phyloP scores from a whole-genome alignment of 2,888 invertebrate genomes.

The Eucera pruinosa region DNA sequence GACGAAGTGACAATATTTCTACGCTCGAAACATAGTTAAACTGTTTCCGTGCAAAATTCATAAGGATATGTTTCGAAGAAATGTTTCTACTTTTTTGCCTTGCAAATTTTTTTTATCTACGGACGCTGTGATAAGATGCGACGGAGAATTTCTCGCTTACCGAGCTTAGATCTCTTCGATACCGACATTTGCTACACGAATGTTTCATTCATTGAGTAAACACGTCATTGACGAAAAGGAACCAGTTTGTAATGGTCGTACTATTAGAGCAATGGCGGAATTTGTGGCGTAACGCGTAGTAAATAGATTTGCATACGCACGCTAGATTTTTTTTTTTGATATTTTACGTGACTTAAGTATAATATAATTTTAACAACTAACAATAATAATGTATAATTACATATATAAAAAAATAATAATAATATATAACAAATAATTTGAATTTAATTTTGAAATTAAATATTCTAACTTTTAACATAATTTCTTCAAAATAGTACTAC shows the following conservation, averaged over 20 bases:
- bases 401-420: too few species aligned
- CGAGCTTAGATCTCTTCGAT: constrained; percentile 32
- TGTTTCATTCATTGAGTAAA: constrained; percentile 1
- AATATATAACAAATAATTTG: too few species aligned
- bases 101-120: not conserved
- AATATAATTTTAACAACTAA: too few species aligned
- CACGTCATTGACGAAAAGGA: not conserved
- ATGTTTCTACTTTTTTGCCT: not conserved
- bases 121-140: not conserved
- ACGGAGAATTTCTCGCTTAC: not conserved
- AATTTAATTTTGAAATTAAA: too few species aligned
- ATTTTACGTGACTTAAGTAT: not conserved
- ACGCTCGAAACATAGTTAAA: not conserved
- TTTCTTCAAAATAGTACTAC: too few species aligned
- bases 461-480: too few species aligned
- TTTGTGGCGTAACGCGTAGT: not conserved
- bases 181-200: constrained; percentile 26
- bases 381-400: too few species aligned
- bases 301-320: not conserved
- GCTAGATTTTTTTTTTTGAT: too few species aligned
- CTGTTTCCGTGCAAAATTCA: not conserved
- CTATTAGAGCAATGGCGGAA: too few species aligned
- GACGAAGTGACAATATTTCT: not conserved
- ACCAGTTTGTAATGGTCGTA: not conserved
- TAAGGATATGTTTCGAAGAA: not conserved